Base-by-base conservation (phyloP, 2,113 vertebrate species). In the Microcebus jonahi region DNA sequence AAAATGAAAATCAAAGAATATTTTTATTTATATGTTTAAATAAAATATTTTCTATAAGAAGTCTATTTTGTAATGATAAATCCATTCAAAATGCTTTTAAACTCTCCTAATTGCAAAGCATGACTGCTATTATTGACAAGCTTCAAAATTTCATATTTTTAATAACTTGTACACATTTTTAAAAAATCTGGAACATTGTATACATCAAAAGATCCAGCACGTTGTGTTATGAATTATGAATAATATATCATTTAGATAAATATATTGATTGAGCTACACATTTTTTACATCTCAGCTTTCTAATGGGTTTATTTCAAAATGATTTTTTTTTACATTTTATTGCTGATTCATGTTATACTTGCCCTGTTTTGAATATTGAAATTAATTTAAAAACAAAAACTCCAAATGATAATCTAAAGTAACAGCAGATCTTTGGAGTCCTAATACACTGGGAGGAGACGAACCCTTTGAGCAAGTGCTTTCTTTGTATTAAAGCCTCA, bases 191-290 rank as follows among this genome's bases (percentile, higher is more conserved):
- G 5, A 80, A 92, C 21, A 82, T 25, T 83, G 27, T 68, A 80
- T 15, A 67, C 75, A 80, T 93, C 4, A 91, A 63, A 82, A 50
- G 4, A 86, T 83, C 34, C 48, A 55, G 25, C 31, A 90, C 1
- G 88, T 68, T 93, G 27, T 77, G 76, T 88, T 42, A 57, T 85
- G 13, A 92, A 88, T 94, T 88, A 81, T 92, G 27, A 93, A 82
- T 61, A 86, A 61, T 59, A 50, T n/a, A 88, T 61, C 48, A 80
- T 18, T 94, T 80, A 55, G 20, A 85, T 76, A 25, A 88, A 90
- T 90, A 39, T 95, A 63, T 53, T 94, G 63, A 90, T 80, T 94
- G n/a, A 92, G 29, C 21, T 73, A 85, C 48, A 77, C 7, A 55
- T 68, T 57, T 53, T 91, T 80, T 57, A 75, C 10, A 91, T 53